A percentile compares a stretch with the other conserved stretches of the same genome.
Conservation (phyloP, 2,113 vertebrate genomes). For the Mus pahari region DNA sequence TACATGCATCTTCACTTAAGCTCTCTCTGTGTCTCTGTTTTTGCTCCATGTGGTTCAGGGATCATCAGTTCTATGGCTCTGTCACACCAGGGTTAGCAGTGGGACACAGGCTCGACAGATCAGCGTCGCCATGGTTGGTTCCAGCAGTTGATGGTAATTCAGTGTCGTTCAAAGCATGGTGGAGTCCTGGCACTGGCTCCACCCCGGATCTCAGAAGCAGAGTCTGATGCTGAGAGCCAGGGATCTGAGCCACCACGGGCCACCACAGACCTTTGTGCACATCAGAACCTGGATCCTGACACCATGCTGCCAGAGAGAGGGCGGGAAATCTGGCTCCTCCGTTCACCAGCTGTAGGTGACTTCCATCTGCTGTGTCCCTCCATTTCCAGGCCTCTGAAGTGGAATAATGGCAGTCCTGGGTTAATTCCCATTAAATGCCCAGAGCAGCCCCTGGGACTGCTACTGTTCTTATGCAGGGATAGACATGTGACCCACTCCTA, state of each 20-base stretch:
- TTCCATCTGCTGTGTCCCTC: background rate
- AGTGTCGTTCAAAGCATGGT: background rate
- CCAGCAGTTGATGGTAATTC: background rate
- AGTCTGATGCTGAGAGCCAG: background rate
- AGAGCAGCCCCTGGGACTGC: background rate
- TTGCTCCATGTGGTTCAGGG: background rate
- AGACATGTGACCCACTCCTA: background rate
- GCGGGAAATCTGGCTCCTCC: background rate
- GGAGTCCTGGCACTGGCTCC: background rate
- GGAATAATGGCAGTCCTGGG: background rate
- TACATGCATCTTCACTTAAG: background rate
- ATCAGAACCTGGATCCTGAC: background rate
- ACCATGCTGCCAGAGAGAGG: too few relatives aligned
- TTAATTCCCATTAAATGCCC: background rate
- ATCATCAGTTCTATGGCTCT: background rate
- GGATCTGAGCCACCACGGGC: background rate
- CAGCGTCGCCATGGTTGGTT: background rate
- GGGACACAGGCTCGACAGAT: background rate
- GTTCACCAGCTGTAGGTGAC: background rate
- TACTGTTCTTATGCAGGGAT: background rate
- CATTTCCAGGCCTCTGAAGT: background rate
- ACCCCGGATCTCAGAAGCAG: background rate
- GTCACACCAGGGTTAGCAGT: background rate
- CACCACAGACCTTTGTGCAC: background rate
- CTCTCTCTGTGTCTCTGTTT: background rate